phyloP scores from a whole-genome alignment of 2,797 vertebrate species.

The Syncerus caffer region DNA sequence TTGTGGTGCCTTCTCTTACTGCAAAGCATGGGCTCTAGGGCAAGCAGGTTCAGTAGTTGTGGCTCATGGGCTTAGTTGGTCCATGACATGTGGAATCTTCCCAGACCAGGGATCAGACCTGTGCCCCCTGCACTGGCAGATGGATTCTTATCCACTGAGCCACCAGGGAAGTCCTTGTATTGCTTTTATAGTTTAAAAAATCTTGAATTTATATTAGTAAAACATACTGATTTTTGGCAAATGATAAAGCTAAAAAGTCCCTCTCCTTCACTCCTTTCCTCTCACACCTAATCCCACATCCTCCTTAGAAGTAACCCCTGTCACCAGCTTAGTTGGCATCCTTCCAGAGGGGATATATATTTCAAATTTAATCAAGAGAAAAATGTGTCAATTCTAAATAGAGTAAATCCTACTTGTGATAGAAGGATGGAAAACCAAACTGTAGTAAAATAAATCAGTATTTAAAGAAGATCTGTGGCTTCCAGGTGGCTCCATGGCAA shows the following conservation, averaged over 20 bases:
- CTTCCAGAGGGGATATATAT: not conserved
- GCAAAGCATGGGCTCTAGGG: not conserved
- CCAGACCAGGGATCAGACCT: not conserved
- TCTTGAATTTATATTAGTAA: conserved; percentile 27
- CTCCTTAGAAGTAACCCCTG: not conserved
- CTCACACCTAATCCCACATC: not conserved
- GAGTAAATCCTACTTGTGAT: not conserved
- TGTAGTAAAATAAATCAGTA: not conserved
- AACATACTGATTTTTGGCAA: not conserved
- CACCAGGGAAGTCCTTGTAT: not conserved
- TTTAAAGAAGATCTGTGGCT: not conserved
- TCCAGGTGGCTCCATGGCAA: not conserved
- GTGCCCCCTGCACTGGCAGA: not conserved
- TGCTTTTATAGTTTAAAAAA: not conserved
- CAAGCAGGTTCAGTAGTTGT: not conserved
- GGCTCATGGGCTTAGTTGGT: not conserved
- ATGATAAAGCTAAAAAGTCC: conserved; percentile 13
- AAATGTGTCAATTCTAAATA: conserved; percentile 14
- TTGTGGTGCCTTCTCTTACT: not conserved
- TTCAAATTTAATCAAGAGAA: conserved; percentile 37
- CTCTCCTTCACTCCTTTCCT: not conserved
- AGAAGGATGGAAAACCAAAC: not conserved
- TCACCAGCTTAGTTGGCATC: not conserved
- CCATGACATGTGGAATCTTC: not conserved
- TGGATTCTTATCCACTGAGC: not conserved